Conservation (phyloP, 2,797 vertebrate species). For the Acanthopagrus latus region DNA sequence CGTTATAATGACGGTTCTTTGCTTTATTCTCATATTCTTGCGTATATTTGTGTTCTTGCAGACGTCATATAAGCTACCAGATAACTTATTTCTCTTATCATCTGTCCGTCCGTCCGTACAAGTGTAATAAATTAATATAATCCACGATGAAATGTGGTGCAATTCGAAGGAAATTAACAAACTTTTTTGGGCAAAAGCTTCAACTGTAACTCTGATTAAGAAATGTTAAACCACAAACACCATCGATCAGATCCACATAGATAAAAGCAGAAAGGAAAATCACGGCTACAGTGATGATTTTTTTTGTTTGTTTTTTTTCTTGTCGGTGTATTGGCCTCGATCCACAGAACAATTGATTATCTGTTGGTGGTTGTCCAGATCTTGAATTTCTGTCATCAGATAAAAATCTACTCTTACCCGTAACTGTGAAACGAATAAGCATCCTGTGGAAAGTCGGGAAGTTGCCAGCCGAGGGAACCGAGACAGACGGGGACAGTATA, state of each 20-base stretch:
- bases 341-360: slow-evolving; percentile 1
- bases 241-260: not conserved
- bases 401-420: not conserved
- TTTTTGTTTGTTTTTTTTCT: not conserved
- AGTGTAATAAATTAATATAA: too few species aligned
- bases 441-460: slow-evolving; percentile 6
- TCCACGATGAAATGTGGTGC: too few species aligned
- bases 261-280: not conserved
- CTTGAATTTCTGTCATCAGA: not conserved
- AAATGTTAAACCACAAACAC: too few species aligned
- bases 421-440: not conserved
- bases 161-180: too few species aligned
- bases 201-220: not conserved
- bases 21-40: too few species aligned
- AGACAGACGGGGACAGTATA: not conserved
- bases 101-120: too few species aligned
- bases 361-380: slow-evolving; percentile 5
- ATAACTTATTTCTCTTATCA: too few species aligned
- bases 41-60: too few species aligned
- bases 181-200: not conserved
- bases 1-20: too few species aligned
- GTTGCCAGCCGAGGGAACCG: not conserved
- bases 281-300: not conserved
- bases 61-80: too few species aligned
- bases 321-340: not conserved